Evolutionary conservation across 2,797 vertebrate genomes (phyloP), one percentile per base, ranked within the genome.

Genomic region (Apogon talboti): DNA sequence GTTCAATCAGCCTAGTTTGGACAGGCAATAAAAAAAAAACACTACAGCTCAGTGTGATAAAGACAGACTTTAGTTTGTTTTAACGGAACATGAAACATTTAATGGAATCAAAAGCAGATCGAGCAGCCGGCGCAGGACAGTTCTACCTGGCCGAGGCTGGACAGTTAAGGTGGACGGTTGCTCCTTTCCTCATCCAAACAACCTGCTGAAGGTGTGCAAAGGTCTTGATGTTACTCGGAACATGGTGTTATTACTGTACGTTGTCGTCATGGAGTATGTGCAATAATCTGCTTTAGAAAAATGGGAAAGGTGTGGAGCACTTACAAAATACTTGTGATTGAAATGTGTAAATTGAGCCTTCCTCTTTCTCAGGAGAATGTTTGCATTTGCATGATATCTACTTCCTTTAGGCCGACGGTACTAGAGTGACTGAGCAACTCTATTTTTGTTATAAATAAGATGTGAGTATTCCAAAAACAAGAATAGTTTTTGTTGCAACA

Each of bases 291-390:
- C 19, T 1, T 11, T 54, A 49, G 71, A 47, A 68, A 68, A 35
- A 43, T 16, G 37, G 28, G 11, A 13, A 52, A 41, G 10, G 14
- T 48, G 35, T 9, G 7, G 14, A 58, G 37, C 66, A 45, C 47
- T 74, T 75, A 46, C 71, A n/a, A n/a, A n/a, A n/a, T n/a, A n/a
- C 18, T 63, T 81, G 60, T 61, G 58, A 69, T 72, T 62, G 21
- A 78, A 59, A 45, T 30, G 11, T 48, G 81, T 11, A 64, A 69
- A 67, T 44, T 58, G 41, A 82, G 76, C 63, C 75, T 74, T 84
- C 83, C 82, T 86, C 76, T 86, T 85, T 90, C 85, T 86, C 85
- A 88, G 86, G 75, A 82, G 68, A 75, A 49, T 28, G 41, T 49
- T 79, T 58, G 44, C 35, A 54, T 50, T 66, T 78, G 74, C 79